These are phyloP conservation scores for Ceratosolen fusciceps DNA, from an alignment of 1,140 invertebrate genomes.

Conservation along the genomic window DNA sequence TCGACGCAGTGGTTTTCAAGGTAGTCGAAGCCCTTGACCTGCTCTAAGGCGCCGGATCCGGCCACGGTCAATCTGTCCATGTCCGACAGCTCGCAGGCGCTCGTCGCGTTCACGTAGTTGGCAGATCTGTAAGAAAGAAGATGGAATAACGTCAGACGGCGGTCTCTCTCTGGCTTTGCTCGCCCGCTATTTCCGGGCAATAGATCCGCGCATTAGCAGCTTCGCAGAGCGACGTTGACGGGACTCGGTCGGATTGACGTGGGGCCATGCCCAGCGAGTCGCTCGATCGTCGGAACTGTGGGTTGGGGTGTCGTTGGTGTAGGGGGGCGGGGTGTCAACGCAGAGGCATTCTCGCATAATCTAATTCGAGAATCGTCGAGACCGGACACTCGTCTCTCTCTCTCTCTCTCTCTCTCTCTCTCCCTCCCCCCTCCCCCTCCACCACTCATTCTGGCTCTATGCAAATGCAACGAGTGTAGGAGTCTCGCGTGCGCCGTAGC, in stretches of 20 bases:
- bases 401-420: conserved; percentile 52
- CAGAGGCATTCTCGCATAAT: conserved; percentile 57
- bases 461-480: not conserved
- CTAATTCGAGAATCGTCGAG: conserved; percentile 58
- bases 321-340: not conserved
- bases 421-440: conserved; percentile 34
- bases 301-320: too few relatives aligned
- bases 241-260: too few relatives aligned
- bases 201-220: too few relatives aligned
- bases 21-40: conserved; percentile 83
- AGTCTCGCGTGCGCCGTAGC: conserved; percentile 34
- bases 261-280: too few relatives aligned
- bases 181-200: too few relatives aligned
- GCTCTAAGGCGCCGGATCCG: conserved; percentile 81
- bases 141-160: not conserved
- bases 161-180: not conserved
- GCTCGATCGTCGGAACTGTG: too few relatives aligned
- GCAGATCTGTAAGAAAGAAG: conserved; percentile 80
- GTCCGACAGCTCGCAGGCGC: conserved; percentile 88
- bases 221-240: too few relatives aligned
- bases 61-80: conserved; percentile 91
- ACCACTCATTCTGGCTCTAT: conserved; percentile 56
- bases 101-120: conserved; percentile 88
- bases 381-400: conserved; percentile 53
- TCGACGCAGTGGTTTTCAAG: conserved; percentile 93